These are phyloP conservation scores for roundworm (Caenorhabditis elegans) DNA, from an alignment of 1,140 invertebrate genomes.

Conservation along the genomic window WBcel235 BX284604.4:12786501-12787000, in stretches of 20 bases:
- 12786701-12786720: slow-evolving; percentile 91
- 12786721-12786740: slow-evolving; percentile 91
- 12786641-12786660: slow-evolving; percentile 84
- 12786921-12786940: no score
- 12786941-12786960: not conserved
- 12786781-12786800: slow-evolving; percentile 94
- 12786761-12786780: slow-evolving; percentile 96
- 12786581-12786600: no score
- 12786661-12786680: slow-evolving; percentile 91
- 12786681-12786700: slow-evolving; percentile 88
- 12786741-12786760: slow-evolving; percentile 98
- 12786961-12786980: not conserved
- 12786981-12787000: no score
- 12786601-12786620: no score
- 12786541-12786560: no score
- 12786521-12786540: no score
- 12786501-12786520: no score
- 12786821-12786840: slow-evolving; percentile 90
- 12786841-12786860: slow-evolving; percentile 73
- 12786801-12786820: slow-evolving; percentile 91
- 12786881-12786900: not conserved
- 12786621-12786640: slow-evolving; percentile 73
- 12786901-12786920: not conserved
- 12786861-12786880: not conserved
- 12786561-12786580: no score